Conservation (phyloP, 2,797 vertebrate species). For the Morus bassanus region DNA sequence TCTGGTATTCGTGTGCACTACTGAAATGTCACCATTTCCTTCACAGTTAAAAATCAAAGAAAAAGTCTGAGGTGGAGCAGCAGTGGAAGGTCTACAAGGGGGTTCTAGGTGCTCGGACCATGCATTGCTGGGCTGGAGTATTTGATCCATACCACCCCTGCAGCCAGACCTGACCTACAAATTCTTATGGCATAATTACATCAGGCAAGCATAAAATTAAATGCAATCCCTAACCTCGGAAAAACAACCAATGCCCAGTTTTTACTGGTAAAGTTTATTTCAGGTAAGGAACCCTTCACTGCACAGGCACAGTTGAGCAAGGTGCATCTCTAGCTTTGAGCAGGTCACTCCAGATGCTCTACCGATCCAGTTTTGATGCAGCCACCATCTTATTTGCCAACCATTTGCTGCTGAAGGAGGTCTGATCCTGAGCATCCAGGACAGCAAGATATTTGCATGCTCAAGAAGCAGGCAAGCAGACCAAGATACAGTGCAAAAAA, state of each 20-base stretch:
- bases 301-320: background rate
- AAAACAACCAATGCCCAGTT: background rate
- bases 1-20: background rate
- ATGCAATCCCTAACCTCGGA: background rate
- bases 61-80: background rate
- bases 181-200: background rate
- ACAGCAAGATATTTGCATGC: background rate
- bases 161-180: background rate
- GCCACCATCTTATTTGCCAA: background rate
- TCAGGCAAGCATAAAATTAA: background rate
- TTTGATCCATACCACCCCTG: background rate
- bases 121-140: background rate
- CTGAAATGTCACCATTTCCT: background rate
- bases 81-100: background rate
- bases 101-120: background rate
- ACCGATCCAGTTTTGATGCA: background rate
- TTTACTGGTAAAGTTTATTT: background rate
- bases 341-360: background rate
- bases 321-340: background rate
- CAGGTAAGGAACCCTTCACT: background rate
- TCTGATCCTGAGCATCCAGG: background rate
- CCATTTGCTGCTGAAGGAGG: background rate
- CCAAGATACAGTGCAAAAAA: background rate
- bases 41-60: background rate
- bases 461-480: background rate